phyloP scores from a whole-genome alignment of 2,888 invertebrate genomes.

The Clivina fossor region DNA sequence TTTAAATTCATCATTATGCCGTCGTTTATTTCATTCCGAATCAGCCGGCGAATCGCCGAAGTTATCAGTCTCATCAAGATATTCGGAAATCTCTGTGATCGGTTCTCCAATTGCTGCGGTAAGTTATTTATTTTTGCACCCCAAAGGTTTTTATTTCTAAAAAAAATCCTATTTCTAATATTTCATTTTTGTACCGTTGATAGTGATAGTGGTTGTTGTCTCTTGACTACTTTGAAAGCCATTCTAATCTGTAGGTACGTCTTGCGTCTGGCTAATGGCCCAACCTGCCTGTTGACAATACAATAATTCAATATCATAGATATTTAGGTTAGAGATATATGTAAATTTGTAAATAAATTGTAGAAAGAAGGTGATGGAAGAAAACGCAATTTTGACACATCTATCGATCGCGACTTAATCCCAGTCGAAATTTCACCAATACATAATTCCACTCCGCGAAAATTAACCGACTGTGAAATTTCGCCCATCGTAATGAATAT shows the following conservation, averaged over 20 bases:
- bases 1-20: slow-evolving; percentile 45
- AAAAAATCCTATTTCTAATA: too few species aligned
- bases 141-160: too few species aligned
- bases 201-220: too few species aligned
- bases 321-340: too few species aligned
- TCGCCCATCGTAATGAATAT: slow-evolving; percentile 13
- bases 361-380: slow-evolving; percentile 6
- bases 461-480: slow-evolving; percentile 16
- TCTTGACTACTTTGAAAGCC: too few species aligned
- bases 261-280: too few species aligned
- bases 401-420: slow-evolving; percentile 1
- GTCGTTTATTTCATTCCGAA: slow-evolving; percentile 48
- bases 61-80: not conserved
- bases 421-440: slow-evolving; percentile 19
- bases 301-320: too few species aligned
- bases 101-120: slow-evolving; percentile 22
- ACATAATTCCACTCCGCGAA: slow-evolving; percentile 7
- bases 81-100: not conserved
- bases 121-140: too few species aligned
- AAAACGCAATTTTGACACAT: slow-evolving; percentile 21
- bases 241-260: too few species aligned
- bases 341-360: too few species aligned
- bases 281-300: too few species aligned
- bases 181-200: too few species aligned
- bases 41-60: slow-evolving; percentile 31